Base-by-base conservation (phyloP, 2,113 vertebrate species). In the Sarotherodon lohbergeri region DNA sequence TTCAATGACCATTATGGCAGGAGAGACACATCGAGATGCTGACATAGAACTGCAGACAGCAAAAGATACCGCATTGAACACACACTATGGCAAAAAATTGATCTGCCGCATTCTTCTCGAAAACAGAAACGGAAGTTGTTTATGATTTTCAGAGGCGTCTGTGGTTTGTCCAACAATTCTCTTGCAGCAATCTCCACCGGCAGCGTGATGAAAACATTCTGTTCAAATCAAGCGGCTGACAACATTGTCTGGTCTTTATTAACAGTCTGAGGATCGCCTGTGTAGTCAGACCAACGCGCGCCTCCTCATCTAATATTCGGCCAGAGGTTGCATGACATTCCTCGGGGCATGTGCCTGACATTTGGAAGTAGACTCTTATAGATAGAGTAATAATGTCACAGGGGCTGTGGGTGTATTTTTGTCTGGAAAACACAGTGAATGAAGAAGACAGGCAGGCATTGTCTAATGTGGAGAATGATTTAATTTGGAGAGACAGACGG, bases 341-440 rank as follows among this genome's bases (percentile, higher is more conserved):
- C 93, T 92, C 76, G n/a, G 93, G 93, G 92, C 90, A 90, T 92
- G 82, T 41, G 92, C 66, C 88, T 96, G 94, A 95, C 95, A 96
- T 96, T 96, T 95, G 88, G 89, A 96, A 87, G 92, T 84, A 91
- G 88, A 92, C 85, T 91, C 91, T 90, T 91, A 92, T 91, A 95
- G 92, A 92, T 86, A 89, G 88, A 93, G 94, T 91, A 93, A 93
- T 94, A 94, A 94, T 95, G 94, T 93, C 93, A 94, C 90, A 24
- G 57, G 80, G 91, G 56, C 85, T 82, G 57, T 82, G 83, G 84
- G 78, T 92, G 90, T 94, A 88, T 94, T 93, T 93, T 89, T 82
- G 88, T 86, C 86, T 76, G 46, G 34, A 81, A 93, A 84, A 90
- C 43, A 78, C 16, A 59, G 85, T 63, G 22, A 92, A 68, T 52